phyloP scores from a whole-genome alignment of 2,888 invertebrate species.

The Hedya salicella region DNA sequence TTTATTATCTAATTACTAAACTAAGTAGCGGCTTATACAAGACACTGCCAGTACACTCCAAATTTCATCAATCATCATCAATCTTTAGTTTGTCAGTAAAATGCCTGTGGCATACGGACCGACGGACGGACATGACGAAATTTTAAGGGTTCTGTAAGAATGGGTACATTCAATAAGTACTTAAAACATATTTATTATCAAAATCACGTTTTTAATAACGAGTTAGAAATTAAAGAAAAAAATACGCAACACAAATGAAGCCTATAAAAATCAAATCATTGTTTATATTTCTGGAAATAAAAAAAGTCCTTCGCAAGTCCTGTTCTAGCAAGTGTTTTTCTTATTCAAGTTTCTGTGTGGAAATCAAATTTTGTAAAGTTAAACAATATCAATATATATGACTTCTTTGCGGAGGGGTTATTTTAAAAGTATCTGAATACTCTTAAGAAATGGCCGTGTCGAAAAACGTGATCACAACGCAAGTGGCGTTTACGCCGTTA shows the following conservation, averaged over 20 bases:
- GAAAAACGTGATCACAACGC: background rate
- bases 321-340: background rate
- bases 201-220: no score
- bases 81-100: no score
- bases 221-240: background rate
- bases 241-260: background rate
- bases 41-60: no score
- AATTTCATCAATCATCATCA: no score
- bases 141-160: no score
- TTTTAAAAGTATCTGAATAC: background rate
- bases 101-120: no score
- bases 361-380: conserved; percentile 6
- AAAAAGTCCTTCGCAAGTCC: background rate
- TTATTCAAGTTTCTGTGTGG: background rate
- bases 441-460: no score
- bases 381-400: background rate
- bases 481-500: background rate
- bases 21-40: no score
- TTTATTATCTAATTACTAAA: no score
- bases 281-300: conserved; percentile 8
- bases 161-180: no score
- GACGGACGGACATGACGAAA: no score
- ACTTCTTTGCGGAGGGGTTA: background rate
- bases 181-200: no score
- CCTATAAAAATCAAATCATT: background rate